Conservation (phyloP, 35 echinoderm and acorn worm species). For the Diadema setosum region DNA sequence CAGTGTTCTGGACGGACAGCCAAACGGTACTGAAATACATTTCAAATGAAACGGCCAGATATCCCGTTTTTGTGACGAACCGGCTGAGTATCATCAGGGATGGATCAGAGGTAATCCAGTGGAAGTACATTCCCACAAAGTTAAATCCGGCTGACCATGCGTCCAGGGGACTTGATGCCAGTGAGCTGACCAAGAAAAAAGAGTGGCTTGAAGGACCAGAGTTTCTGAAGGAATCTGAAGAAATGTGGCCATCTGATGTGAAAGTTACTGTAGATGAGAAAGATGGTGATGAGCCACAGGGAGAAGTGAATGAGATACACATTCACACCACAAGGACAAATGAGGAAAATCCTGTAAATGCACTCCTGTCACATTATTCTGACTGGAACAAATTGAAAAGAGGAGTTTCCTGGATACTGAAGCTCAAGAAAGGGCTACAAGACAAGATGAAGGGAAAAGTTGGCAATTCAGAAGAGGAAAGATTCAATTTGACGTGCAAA, state of each 20-base stretch:
- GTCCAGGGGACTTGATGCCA: constrained; percentile 28
- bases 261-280: neutral
- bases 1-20: constrained; percentile 73
- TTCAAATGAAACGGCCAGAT: constrained; percentile 21
- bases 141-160: constrained; percentile 54
- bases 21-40: constrained; percentile 53
- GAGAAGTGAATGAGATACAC: neutral
- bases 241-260: constrained; percentile 12
- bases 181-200: neutral
- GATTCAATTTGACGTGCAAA: neutral
- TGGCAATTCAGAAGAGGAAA: neutral
- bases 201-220: constrained; percentile 54
- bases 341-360: neutral
- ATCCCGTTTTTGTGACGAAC: constrained; percentile 50
- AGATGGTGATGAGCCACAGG: neutral
- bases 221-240: neutral
- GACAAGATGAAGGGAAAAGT: neutral
- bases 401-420: constrained; percentile 27
- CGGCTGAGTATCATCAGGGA: constrained; percentile 19
- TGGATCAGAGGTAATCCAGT: neutral
- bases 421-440: neutral
- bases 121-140: constrained; percentile 14
- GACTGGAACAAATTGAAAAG: constrained; percentile 14
- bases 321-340: neutral
- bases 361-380: constrained; percentile 15